Base-by-base conservation (phyloP, 2,113 vertebrate genomes). In the Gymnorhina tibicen region DNA sequence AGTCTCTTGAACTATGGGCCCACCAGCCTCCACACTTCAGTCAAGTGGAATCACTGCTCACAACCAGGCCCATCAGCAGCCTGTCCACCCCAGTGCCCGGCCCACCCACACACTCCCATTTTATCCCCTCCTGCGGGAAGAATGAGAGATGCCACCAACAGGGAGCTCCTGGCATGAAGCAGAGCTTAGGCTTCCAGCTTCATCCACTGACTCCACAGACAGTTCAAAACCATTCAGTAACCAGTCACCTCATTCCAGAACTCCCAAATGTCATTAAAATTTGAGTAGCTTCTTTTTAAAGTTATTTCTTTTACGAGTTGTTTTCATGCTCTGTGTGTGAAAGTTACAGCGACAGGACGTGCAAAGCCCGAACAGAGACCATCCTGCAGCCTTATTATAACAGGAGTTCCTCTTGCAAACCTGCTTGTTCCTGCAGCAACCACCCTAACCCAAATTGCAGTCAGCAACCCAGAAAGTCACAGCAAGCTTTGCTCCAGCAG, bases 311-410 rank as follows among this genome's bases (percentile, higher is more conserved):
- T 87, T 55, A 9, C 6, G 7, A 30, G n/a, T 15, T 87, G 15
- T 67, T 73, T 47, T 62, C 76, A 41, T 14, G 42, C n/a, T 67
- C 42, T 73, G 22, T n/a, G 35, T 2, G 5, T 16, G 18, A 37
- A 73, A 9, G 9, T 24, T 33, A 58, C 8, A 35, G 46, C 0
- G 2, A 56, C 28, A 72, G 66, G 33, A 64, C 0, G 1, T 21
- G 28, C 44, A 41, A 75, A 72, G 39, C 37, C 33, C 7, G 0
- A 52, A 47, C 6, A 44, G 39, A 59, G 46, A 74, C 35, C 37
- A 47, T 17, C 15, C 17, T 44, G 53, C 49, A 73, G 63, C 9
- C 41, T 66, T 27, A 26, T 18, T 37, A 4, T 4, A 41, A 30
- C 22, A 69, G 39, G 37, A 58, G 3, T 24, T 6, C n/a, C 66